phyloP scores from a whole-genome alignment of 2,888 invertebrate species.

The Galeruca laticollis region DNA sequence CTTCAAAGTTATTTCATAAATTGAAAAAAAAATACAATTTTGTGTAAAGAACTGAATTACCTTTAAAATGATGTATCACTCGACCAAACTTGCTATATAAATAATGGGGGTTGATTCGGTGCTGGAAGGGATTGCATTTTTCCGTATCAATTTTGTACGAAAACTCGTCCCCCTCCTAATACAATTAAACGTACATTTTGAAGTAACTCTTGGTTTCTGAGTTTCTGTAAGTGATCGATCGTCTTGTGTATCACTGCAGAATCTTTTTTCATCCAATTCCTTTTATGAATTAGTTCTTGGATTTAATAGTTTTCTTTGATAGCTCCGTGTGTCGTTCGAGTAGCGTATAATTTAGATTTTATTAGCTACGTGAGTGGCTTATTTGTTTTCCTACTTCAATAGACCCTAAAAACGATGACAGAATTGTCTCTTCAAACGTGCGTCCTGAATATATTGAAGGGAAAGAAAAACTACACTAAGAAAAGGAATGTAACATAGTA shows the following conservation, averaged over 20 bases:
- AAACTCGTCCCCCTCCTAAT: no score
- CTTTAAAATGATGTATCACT: no score
- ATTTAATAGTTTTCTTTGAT: slow-evolving; percentile 18
- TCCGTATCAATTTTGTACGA: no score
- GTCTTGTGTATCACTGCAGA: not conserved
- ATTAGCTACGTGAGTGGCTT: slow-evolving; percentile 23
- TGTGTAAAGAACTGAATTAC: no score
- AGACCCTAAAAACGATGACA: not conserved
- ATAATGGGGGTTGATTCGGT: no score
- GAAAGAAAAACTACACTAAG: slow-evolving; percentile 4
- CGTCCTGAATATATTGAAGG: not conserved
- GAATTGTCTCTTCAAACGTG: not conserved
- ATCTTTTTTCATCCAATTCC: not conserved
- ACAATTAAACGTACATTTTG: no score
- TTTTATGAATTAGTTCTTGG: not conserved
- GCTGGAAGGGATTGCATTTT: no score
- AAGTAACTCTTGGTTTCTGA: no score
- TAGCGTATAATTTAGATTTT: slow-evolving; percentile 27
- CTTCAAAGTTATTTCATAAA: no score
- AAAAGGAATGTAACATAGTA: not conserved
- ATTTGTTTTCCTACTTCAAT: slow-evolving; percentile 19
- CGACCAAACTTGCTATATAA: no score
- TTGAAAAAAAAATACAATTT: no score
- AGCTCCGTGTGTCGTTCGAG: slow-evolving; percentile 15
- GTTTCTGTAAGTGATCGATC: no score